A percentile compares a stretch with the other conserved stretches of the same genome.
Evolutionary conservation across 1,140 invertebrate species (phyloP).

Genomic region (Pseudomyrmex sp.): DNA sequence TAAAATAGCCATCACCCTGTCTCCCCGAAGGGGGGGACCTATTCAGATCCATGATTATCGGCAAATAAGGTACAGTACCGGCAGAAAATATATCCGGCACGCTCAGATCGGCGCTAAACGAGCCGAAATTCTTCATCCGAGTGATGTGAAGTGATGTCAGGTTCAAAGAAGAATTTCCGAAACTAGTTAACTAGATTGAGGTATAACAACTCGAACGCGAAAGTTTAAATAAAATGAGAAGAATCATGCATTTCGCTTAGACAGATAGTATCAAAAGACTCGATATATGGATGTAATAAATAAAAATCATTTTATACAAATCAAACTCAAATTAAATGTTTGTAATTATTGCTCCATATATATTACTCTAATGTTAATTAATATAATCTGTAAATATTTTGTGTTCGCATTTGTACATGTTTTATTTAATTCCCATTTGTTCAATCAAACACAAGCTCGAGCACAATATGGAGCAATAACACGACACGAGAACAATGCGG

Average conservation of each 20-base stretch:
- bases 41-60: conserved; percentile 83
- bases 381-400: background rate
- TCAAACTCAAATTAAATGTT: background rate
- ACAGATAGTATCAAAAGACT: background rate
- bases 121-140: conserved; percentile 11
- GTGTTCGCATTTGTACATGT: background rate
- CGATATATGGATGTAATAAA: background rate
- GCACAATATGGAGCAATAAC: background rate
- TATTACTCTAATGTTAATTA: too few species aligned
- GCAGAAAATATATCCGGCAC: conserved; percentile 75
- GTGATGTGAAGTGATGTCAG: conserved; percentile 2
- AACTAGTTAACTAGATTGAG: conserved; percentile 20
- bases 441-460: background rate
- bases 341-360: background rate
- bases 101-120: background rate
- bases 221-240: conserved; percentile 11
- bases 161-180: background rate
- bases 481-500: background rate
- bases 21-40: conserved; percentile 74
- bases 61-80: conserved; percentile 85
- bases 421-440: background rate
- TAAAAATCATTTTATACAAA: background rate
- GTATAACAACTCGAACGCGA: background rate
- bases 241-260: background rate
- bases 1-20: conserved; percentile 85